phyloP scores from a whole-genome alignment of 2,888 invertebrate genomes.

The Pseudococcus viburni region DNA sequence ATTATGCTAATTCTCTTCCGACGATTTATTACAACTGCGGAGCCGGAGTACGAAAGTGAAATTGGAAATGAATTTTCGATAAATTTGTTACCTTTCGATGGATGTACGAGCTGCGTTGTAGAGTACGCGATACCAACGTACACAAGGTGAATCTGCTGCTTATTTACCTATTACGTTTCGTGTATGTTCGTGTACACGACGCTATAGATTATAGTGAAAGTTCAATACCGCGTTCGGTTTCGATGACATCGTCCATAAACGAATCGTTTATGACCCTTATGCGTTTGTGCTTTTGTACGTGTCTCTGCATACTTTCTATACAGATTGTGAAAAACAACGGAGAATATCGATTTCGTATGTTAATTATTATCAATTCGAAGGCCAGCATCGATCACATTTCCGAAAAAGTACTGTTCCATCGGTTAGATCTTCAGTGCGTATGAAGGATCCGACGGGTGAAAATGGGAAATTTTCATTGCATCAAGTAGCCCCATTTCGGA shows the following conservation, averaged over 20 bases:
- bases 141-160: slow-evolving; percentile 7
- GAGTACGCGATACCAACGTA: background rate
- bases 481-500: no score
- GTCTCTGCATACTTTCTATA: slow-evolving; percentile 29
- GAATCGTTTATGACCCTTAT: slow-evolving; percentile 46
- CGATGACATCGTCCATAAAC: slow-evolving; percentile 39
- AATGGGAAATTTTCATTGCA: no score
- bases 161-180: slow-evolving; percentile 15
- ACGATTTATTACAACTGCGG: background rate
- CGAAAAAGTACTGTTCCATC: background rate
- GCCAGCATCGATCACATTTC: background rate
- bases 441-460: no score
- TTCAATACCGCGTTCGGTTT: slow-evolving; percentile 15
- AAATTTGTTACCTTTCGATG: background rate
- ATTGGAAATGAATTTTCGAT: slow-evolving; percentile 4
- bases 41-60: slow-evolving; percentile 6
- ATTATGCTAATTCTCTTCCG: background rate
- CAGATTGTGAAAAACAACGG: background rate
- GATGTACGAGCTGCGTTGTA: background rate
- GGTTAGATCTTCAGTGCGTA: no score
- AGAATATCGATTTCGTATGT: slow-evolving; percentile 4
- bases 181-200: slow-evolving; percentile 5
- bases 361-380: slow-evolving; percentile 7
- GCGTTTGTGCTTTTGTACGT: slow-evolving; percentile 16
- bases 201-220: slow-evolving; percentile 49